A percentile compares a stretch with the other conserved stretches of the same genome.
These are phyloP conservation scores for Harpagus bidentatus DNA, from an alignment of 2,113 vertebrate species.

Conservation along the genomic window DNA sequence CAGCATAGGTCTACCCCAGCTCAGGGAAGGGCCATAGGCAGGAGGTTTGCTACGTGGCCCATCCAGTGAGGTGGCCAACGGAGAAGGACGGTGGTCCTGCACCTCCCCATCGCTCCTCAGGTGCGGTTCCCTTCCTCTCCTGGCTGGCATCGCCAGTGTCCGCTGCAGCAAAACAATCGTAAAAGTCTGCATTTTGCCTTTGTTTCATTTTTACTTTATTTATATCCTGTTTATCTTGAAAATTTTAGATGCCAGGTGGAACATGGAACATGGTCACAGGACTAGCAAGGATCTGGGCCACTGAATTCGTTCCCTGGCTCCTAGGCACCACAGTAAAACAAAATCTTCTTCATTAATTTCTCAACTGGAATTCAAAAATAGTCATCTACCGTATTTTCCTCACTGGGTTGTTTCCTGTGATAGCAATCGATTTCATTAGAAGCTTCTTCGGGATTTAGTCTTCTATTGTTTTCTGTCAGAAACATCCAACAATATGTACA, in stretches of 20 bases:
- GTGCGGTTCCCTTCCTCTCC: background rate
- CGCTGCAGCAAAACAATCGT: accelerated
- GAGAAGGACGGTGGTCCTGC: background rate
- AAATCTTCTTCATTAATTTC: background rate
- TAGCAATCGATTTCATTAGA: background rate
- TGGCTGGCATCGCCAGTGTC: accelerated
- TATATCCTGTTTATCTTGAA: background rate
- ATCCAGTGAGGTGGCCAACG: background rate
- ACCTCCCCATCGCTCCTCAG: background rate
- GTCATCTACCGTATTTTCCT: background rate
- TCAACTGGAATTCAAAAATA: background rate
- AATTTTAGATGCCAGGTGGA: background rate
- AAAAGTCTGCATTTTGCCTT: background rate
- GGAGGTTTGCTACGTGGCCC: background rate
- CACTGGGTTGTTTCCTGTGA: background rate
- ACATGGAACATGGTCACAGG: background rate
- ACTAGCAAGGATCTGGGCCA: background rate
- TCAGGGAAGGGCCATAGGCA: background rate
- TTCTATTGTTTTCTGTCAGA: background rate
- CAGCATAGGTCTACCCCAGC: background rate
- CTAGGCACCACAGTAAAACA: background rate
- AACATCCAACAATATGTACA: background rate
- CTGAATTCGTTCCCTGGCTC: background rate
- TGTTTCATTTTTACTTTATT: background rate
- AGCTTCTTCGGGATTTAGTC: background rate